phyloP scores from a whole-genome alignment of 2,888 invertebrate genomes.

The Chirona hameri region DNA sequence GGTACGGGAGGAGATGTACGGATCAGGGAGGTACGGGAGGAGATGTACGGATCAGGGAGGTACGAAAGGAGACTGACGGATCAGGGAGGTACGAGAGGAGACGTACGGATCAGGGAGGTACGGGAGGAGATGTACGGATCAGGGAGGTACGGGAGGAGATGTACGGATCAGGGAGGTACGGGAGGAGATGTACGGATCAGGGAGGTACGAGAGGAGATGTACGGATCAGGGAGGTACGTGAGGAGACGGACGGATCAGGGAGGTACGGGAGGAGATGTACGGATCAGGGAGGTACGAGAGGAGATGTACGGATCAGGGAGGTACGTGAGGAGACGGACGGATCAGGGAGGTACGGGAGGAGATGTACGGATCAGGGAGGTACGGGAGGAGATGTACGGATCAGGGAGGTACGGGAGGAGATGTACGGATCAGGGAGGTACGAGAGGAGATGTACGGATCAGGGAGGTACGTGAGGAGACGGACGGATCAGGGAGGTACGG shows the following conservation, averaged over 20 bases:
- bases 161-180: conserved; percentile 36
- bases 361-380: conserved; percentile 37
- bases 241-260: conserved; percentile 38
- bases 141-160: background rate
- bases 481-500: conserved; percentile 36
- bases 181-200: conserved; percentile 39
- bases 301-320: conserved; percentile 38
- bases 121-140: conserved; percentile 39
- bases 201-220: conserved; percentile 30
- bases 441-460: conserved; percentile 39
- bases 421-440: conserved; percentile 36
- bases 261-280: conserved; percentile 36
- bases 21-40: conserved; percentile 14
- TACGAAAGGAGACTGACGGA: conserved; percentile 39
- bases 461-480: background rate
- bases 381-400: conserved; percentile 39
- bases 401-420: background rate
- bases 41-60: conserved; percentile 37
- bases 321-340: conserved; percentile 39
- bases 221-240: conserved; percentile 35
- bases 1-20: conserved; percentile 38
- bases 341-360: background rate
- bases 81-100: background rate
- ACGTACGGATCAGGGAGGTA: conserved; percentile 37
- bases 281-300: conserved; percentile 30